Conservation (phyloP, 1,140 invertebrate species). For the Chelonus insularis region DNA sequence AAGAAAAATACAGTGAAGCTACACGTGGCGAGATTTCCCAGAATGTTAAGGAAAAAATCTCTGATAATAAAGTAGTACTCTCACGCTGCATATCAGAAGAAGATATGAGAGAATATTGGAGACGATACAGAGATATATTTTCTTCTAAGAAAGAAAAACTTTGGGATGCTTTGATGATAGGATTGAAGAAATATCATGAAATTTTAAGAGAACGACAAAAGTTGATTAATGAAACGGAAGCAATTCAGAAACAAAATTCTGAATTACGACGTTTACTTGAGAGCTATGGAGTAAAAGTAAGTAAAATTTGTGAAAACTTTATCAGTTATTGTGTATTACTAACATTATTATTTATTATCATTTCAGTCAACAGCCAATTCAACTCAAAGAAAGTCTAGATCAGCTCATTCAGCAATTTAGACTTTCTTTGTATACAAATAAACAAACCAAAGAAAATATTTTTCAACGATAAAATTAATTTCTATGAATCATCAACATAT, state of each 20-base stretch:
- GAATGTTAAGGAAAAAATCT: slow-evolving; percentile 34
- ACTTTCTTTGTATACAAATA: no score
- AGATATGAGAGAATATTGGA: slow-evolving; percentile 63
- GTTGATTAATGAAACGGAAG: slow-evolving; percentile 56
- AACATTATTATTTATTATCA: no score
- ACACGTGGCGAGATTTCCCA: slow-evolving; percentile 36
- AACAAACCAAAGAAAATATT: no score
- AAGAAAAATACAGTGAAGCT: slow-evolving; percentile 51
- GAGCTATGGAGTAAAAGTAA: not conserved
- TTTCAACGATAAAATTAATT: no score
- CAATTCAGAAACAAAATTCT: slow-evolving; percentile 60
- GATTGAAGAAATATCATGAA: slow-evolving; percentile 62
- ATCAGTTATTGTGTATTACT: no score
- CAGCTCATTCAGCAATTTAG: no score
- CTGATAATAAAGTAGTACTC: slow-evolving; percentile 44
- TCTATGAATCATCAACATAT: no score
- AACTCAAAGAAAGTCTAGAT: no score
- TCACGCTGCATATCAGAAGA: slow-evolving; percentile 55
- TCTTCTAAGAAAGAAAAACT: slow-evolving; percentile 54
- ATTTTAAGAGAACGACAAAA: slow-evolving; percentile 61
- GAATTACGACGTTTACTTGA: slow-evolving; percentile 60
- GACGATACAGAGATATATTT: slow-evolving; percentile 56
- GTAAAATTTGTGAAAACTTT: not conserved
- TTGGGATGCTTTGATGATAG: slow-evolving; percentile 62
- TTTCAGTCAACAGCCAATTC: not conserved